A percentile compares a stretch with the other conserved stretches of the same genome.
These are phyloP conservation scores for Brachypteracias leptosomus DNA, from an alignment of 2,113 vertebrate species.

Conservation along the genomic window DNA sequence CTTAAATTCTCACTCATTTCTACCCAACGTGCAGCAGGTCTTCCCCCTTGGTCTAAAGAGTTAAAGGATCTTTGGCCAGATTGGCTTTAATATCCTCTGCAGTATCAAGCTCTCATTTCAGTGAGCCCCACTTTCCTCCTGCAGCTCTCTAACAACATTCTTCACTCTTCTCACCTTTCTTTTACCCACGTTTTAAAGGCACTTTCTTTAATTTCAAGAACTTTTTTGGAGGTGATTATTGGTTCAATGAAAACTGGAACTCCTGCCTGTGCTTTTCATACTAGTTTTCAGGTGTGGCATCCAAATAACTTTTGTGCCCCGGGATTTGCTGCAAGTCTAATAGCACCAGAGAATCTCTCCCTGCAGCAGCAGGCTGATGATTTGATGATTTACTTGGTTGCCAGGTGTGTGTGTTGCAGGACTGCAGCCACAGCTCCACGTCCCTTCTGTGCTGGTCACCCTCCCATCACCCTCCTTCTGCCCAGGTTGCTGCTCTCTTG, in stretches of 20 bases:
- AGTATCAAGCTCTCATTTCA: not conserved
- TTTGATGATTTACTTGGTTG: slow-evolving; percentile 60
- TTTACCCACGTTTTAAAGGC: not conserved
- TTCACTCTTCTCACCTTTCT: not conserved
- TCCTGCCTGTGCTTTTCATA: not conserved
- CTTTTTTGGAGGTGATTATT: not conserved
- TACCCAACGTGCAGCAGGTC: not conserved
- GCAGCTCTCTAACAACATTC: not conserved
- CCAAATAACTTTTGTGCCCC: not conserved
- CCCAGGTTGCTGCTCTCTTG: slow-evolving; percentile 42
- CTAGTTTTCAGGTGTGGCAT: not conserved
- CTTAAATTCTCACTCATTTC: not conserved
- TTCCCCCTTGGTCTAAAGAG: not conserved
- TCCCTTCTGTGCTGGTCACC: not conserved
- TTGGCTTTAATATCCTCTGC: not conserved
- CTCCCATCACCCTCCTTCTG: slow-evolving; percentile 53
- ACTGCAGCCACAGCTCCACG: slow-evolving; percentile 72
- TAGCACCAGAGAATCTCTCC: not conserved
- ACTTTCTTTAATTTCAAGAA: not conserved
- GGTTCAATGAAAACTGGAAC: not conserved
- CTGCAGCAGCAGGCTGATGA: slow-evolving; percentile 27
- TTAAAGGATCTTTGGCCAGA: not conserved
- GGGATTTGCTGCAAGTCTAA: not conserved
- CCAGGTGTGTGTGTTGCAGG: slow-evolving; percentile 56
- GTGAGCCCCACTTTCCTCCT: not conserved